A percentile compares a stretch with the other conserved stretches of the same genome.
phyloP scores from a whole-genome alignment of 2,113 vertebrate genomes.

The Leiothrix lutea region DNA sequence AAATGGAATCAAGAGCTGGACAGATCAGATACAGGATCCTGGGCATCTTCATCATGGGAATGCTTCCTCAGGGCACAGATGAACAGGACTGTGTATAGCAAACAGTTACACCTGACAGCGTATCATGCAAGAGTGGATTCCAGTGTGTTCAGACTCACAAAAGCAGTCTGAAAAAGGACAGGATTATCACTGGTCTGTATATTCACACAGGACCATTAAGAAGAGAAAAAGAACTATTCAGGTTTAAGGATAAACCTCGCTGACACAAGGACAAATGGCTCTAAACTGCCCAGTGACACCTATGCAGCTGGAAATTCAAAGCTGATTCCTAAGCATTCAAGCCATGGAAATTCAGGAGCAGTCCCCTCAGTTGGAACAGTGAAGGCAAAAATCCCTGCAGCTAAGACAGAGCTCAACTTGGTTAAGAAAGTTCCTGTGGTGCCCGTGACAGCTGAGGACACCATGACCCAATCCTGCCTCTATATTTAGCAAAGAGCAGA shows the following conservation, averaged over 20 bases:
- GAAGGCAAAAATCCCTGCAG: neutral
- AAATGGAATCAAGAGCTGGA: neutral
- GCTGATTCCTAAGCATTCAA: neutral
- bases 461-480: neutral
- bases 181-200: neutral
- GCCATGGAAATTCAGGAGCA: neutral
- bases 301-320: neutral
- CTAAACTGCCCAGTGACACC: neutral
- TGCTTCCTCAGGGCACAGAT: neutral
- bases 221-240: neutral
- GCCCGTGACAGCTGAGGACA: neutral
- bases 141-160: neutral
- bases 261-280: neutral
- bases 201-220: neutral
- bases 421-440: neutral
- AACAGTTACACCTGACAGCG: neutral
- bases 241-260: fast-evolving
- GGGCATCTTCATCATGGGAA: neutral
- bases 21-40: fast-evolving
- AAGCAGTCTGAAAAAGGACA: neutral
- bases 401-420: neutral
- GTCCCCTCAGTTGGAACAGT: neutral
- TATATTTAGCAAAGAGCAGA: neutral
- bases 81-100: neutral
- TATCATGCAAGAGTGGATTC: neutral